Base-by-base conservation (phyloP, 2,113 vertebrate genomes). In the Anolis sagrei region DNA sequence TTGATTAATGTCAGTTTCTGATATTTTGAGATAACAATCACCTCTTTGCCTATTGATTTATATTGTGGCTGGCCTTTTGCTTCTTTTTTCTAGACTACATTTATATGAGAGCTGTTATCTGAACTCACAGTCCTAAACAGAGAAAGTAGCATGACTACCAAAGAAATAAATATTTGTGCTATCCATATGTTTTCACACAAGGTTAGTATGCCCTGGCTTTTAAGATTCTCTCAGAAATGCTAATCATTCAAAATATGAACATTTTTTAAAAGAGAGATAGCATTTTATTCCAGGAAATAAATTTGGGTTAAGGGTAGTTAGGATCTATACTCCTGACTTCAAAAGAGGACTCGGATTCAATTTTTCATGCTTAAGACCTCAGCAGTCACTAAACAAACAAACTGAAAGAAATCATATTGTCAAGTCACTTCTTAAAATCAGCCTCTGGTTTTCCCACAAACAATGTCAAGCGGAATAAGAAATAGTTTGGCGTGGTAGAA, bases 381-480 rank as follows among this genome's bases (percentile, higher is more conserved):
- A 64, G 34, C 16, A 44, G 25, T 44, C 13, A 64, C 32, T 66
- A 23, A 79, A 79, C n/a, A 34, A 36, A 13, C 21, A 25, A 27
- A 79, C 54, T 29, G 29, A 62, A 23, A 64, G 39, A 79, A 79
- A 64, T 21, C 2, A 23, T n/a, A 29, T 1, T 18, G 2, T 25
- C 16, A 29, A 16, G 11, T 5, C 36, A 48, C 19, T 49, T 51
- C 44, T 9, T 39, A 69, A 69, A 49, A 49, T 18, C 16, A 68
- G 48, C 27, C 62, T 48, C 27, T 68, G 6, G 39, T 68, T 21
- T 51, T n/a, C 32, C 36, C 21, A 25, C 13, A 29, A 25, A 36
- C 75, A 51, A 1, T 0, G 4, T 25, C 1, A 82, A 80, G 14
- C 49, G 10, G 0, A 44, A 0, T 16, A 44, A 77, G 62, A 66